Conservation (phyloP, 2,113 vertebrate species). For the Lates calcarifer region DNA sequence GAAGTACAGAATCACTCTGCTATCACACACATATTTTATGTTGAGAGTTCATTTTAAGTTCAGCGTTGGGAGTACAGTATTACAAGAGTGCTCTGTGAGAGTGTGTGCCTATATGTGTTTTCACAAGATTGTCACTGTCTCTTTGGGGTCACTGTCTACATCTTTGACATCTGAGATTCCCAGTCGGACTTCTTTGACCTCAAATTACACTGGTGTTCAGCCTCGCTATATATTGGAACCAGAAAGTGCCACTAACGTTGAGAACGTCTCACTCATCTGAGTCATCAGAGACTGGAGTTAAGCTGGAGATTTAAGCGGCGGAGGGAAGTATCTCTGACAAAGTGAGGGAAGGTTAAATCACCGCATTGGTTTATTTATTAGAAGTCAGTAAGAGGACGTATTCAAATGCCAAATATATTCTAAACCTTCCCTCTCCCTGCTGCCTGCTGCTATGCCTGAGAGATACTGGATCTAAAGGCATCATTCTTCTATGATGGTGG, state of each 20-base stretch:
- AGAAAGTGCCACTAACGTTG: not conserved
- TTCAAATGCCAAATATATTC: slow-evolving; percentile 36
- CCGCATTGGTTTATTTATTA: slow-evolving; percentile 45
- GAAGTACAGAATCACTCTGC: slow-evolving; percentile 32
- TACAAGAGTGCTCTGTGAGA: slow-evolving; percentile 25
- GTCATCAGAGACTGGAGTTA: slow-evolving; percentile 12
- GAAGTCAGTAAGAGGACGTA: slow-evolving; percentile 16
- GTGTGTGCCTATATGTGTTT: not conserved
- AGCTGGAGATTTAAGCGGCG: slow-evolving; percentile 16
- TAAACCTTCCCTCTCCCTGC: not conserved
- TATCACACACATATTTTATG: slow-evolving; percentile 59
- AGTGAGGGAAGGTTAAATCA: slow-evolving; percentile 29
- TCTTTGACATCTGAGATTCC: slow-evolving; percentile 35
- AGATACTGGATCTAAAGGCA: slow-evolving; percentile 51
- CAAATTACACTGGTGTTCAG: slow-evolving; percentile 16
- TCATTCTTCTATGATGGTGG: slow-evolving; percentile 45
- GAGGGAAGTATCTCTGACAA: slow-evolving; percentile 2
- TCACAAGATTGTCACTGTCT: slow-evolving; percentile 16
- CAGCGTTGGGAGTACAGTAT: slow-evolving; percentile 45
- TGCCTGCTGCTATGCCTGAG: slow-evolving; percentile 1
- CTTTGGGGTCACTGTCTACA: slow-evolving; percentile 15
- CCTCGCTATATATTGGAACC: slow-evolving; percentile 17
- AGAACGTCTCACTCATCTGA: slow-evolving; percentile 1
- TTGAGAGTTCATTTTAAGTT: slow-evolving; percentile 65
- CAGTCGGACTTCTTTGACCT: slow-evolving; percentile 33